These are phyloP conservation scores for Girardinichthys multiradiatus DNA, from an alignment of 2,113 vertebrate species.

Conservation along the genomic window DNA sequence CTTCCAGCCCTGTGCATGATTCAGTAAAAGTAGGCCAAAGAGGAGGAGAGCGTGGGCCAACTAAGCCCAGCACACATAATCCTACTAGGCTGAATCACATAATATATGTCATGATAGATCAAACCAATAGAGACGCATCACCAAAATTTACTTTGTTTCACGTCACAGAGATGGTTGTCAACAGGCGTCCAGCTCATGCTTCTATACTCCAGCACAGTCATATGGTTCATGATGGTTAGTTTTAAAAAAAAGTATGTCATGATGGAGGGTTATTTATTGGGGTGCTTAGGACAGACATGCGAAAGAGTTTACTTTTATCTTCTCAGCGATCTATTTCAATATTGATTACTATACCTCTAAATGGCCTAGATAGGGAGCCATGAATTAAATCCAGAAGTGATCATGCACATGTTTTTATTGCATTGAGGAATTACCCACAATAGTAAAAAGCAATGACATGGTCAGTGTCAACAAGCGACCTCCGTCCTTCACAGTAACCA, in stretches of 20 bases:
- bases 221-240: not conserved
- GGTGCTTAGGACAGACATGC: not conserved
- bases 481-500: not conserved
- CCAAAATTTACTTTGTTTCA: slow-evolving; percentile 48
- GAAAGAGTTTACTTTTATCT: not conserved
- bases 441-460: too few relatives aligned
- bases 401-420: not conserved
- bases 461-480: not conserved
- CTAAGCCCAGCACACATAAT: slow-evolving; percentile 77
- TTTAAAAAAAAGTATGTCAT: not conserved
- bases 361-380: not conserved
- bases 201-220: not conserved
- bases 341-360: not conserved
- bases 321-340: not conserved
- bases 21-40: slow-evolving; percentile 79
- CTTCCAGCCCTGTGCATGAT: slow-evolving; percentile 54
- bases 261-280: too few relatives aligned
- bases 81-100: slow-evolving; percentile 68
- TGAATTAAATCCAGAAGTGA: too few relatives aligned
- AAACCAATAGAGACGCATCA: slow-evolving; percentile 66
- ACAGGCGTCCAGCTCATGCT: not conserved
- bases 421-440: not conserved
- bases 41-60: slow-evolving; percentile 74
- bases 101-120: slow-evolving; percentile 71
- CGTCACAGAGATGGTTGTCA: slow-evolving; percentile 2